Base-by-base conservation (phyloP, 2,113 vertebrate genomes). In the Aegithalos caudatus region DNA sequence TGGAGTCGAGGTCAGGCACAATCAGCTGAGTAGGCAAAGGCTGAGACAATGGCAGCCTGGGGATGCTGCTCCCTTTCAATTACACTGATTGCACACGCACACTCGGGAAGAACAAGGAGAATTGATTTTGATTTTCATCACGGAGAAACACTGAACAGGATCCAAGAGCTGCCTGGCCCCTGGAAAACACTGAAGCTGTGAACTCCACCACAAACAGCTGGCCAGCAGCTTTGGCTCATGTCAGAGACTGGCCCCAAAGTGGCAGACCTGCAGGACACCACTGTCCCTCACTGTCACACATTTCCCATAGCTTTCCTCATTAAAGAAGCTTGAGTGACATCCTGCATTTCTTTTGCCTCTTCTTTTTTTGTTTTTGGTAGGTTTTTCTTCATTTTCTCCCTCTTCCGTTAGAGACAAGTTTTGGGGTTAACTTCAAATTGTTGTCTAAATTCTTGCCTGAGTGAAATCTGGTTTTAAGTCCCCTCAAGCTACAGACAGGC, bases 71-170 rank as follows among this genome's bases (percentile, higher is more conserved):
- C 37, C 71, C 0, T 0, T 65, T 72, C 92, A 53, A 69, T 90
- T 79, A 37, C 71, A 11, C 88, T 76, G 85, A 95, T 92, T 91
- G 91, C 74, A 47, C 22, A 4, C 0, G 3, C 62, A 61, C 40
- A 5, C 74, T 69, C 31, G 4, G 18, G 27, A 14, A 48, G 61
- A 77, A 57, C 61, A 42, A 47, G 56, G 64, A 0, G 8, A 73
- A 84, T 62, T 86, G 81, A 91, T 91, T 71, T 54, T 44, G 85
- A 72, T 85, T 97, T 94, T 47, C 54, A 40, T 76, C 92, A 85
- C 19, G 11, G n/a, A 81, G 57, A 85, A 91, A 78, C 20, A 33
- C 24, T 57, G 86, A 94, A 44, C 48, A 48, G 51, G 24, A 83
- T 73, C 86, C 72, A 73, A 83, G 64, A 60, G 28, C 40, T 74